These are phyloP conservation scores for Gymnarchus niloticus DNA, from an alignment of 2,113 vertebrate species.

Conservation along the genomic window DNA sequence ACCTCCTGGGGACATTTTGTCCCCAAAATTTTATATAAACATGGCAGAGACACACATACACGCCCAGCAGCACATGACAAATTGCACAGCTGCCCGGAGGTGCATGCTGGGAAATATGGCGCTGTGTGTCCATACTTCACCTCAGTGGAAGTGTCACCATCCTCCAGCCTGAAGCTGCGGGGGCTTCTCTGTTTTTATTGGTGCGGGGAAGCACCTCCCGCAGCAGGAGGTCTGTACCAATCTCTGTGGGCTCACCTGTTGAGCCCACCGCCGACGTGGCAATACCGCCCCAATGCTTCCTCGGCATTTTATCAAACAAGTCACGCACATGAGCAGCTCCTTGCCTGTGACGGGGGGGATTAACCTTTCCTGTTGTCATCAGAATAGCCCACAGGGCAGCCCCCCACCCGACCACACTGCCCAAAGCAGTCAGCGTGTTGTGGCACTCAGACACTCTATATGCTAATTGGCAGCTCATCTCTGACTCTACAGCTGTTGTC, in stretches of 20 bases:
- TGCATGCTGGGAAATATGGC: background rate
- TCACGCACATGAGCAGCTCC: too few species aligned
- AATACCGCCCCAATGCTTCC: background rate
- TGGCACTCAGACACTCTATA: background rate
- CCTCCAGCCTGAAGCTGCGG: background rate
- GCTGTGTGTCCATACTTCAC: background rate
- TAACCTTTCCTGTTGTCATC: background rate
- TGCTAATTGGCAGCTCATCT: constrained; percentile 12
- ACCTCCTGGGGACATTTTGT: too few species aligned
- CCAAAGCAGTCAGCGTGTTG: background rate
- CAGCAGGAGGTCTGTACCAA: background rate
- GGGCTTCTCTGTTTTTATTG: background rate
- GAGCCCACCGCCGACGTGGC: background rate
- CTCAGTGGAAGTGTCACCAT: background rate
- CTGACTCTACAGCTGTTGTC: constrained; percentile 8
- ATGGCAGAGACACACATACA: background rate
- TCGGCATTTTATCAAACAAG: too few species aligned
- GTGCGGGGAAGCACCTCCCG: background rate
- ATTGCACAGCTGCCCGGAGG: background rate
- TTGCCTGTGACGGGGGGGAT: background rate
- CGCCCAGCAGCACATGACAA: background rate
- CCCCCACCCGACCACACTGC: background rate
- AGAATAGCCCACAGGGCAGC: background rate
- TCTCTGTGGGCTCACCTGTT: background rate
- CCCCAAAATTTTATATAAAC: too few species aligned